These are phyloP conservation scores for Drosophila eugracilis DNA, from an alignment of 1,140 invertebrate species.

Conservation along the genomic window DNA sequence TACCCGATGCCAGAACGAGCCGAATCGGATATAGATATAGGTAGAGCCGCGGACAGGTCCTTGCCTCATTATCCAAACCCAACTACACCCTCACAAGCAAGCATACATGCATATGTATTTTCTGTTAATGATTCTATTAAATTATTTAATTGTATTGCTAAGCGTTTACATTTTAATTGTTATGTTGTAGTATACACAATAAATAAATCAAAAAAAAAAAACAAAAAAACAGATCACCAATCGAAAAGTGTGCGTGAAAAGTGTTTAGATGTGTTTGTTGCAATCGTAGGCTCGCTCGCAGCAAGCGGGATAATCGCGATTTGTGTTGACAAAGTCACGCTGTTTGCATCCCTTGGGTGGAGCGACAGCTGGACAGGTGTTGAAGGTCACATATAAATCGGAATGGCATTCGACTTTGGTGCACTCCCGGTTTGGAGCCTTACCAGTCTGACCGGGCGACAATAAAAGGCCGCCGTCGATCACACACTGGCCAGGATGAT, in stretches of 20 bases:
- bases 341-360: conserved; percentile 77
- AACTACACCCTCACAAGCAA: conserved; percentile 27
- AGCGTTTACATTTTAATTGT: conserved; percentile 82
- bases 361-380: conserved; percentile 61
- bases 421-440: conserved; percentile 70
- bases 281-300: conserved; percentile 77
- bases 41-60: conserved; percentile 16
- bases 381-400: conserved; percentile 53
- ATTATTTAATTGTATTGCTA: conserved; percentile 81
- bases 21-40: conserved; percentile 16
- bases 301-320: conserved; percentile 68
- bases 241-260: neutral
- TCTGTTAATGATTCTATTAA: conserved; percentile 83
- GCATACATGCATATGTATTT: conserved; percentile 60
- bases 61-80: conserved; percentile 21
- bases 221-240: too few relatives aligned
- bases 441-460: conserved; percentile 66
- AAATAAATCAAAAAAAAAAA: conserved; percentile 58
- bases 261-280: conserved; percentile 54
- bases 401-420: conserved; percentile 63
- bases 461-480: conserved; percentile 50
- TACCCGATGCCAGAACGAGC: conserved; percentile 22
- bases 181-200: conserved; percentile 81
- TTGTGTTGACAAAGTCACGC: conserved; percentile 77
- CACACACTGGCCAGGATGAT: conserved; percentile 74